These are phyloP conservation scores for Chiloscyllium punctatum DNA, from an alignment of 2,797 vertebrate species.

Conservation along the genomic window DNA sequence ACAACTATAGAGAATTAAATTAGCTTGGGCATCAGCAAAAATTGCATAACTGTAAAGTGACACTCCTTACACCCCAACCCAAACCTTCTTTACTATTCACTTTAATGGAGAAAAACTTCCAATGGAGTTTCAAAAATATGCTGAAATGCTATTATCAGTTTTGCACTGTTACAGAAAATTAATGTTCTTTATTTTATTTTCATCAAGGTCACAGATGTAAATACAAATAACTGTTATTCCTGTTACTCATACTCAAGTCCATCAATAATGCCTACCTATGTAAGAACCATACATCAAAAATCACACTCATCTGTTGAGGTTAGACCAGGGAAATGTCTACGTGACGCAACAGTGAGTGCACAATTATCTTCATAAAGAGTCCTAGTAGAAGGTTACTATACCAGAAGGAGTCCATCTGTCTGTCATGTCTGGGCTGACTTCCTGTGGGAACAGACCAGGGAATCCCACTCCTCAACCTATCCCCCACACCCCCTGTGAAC, in stretches of 20 bases:
- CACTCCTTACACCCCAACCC: not conserved
- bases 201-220: not conserved
- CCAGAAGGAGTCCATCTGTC: no score
- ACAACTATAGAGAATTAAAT: not conserved
- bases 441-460: no score
- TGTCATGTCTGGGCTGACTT: no score
- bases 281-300: not conserved
- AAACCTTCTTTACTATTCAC: not conserved
- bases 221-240: not conserved
- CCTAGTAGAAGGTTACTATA: no score
- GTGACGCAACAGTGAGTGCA: no score
- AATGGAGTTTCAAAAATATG: no score
- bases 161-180: not conserved
- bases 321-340: no score
- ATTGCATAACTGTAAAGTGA: not conserved
- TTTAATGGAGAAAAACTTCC: not conserved
- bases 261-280: not conserved
- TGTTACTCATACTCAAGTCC: not conserved
- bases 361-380: no score
- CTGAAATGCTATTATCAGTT: not conserved
- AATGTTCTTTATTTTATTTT: not conserved
- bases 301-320: no score
- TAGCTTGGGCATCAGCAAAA: not conserved
- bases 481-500: no score
- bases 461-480: no score